Percentiles rank a stretch among this genome's conserved stretches.
Conservation (phyloP, 1,140 invertebrate genomes). For the Drosophila repletoides region DNA sequence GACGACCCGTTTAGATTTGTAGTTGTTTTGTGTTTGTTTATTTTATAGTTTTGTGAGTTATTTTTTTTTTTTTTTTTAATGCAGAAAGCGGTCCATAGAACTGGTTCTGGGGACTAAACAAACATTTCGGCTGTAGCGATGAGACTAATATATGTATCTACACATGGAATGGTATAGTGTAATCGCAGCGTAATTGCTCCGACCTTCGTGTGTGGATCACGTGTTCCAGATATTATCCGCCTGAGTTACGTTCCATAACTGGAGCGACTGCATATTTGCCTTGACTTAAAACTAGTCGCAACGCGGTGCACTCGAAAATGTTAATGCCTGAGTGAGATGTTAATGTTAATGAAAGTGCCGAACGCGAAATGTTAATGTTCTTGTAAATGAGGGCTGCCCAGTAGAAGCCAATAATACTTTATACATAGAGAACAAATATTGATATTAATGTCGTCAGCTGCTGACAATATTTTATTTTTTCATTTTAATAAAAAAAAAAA, state of each 20-base stretch:
- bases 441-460: no score
- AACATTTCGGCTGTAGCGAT: slow-evolving; percentile 11
- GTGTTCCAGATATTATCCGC: slow-evolving; percentile 25
- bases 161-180: slow-evolving; percentile 11
- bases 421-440: no score
- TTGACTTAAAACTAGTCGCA: slow-evolving; percentile 21
- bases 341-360: not conserved
- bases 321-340: not conserved
- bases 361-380: slow-evolving; percentile 5
- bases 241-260: slow-evolving; percentile 1
- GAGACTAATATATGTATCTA: not conserved
- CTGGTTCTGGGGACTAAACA: slow-evolving; percentile 36
- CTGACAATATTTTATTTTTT: no score
- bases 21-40: slow-evolving; percentile 10
- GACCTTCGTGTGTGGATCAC: slow-evolving; percentile 38
- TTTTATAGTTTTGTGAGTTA: slow-evolving; percentile 7
- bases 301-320: not conserved
- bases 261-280: slow-evolving; percentile 19
- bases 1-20: slow-evolving; percentile 28
- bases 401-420: no score
- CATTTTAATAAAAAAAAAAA: no score
- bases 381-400: not conserved
- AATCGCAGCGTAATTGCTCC: slow-evolving; percentile 10
- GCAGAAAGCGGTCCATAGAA: slow-evolving; percentile 41
- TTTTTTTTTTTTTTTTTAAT: slow-evolving; percentile 47